Evolutionary conservation across 2,797 vertebrate genomes (phyloP).

Genomic region (Phoxinus dragarum): DNA sequence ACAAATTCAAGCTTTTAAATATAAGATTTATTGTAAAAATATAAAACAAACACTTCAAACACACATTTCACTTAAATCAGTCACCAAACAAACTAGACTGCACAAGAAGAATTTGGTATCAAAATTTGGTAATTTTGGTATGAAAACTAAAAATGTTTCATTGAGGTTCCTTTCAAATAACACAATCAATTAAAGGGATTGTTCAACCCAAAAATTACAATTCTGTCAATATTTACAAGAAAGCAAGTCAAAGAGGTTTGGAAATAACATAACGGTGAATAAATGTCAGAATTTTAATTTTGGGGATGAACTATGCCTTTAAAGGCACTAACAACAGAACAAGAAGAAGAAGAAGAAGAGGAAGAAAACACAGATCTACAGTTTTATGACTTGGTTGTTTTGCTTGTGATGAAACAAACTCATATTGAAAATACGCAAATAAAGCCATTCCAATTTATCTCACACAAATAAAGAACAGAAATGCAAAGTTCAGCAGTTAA

Average conservation of each 20-base stretch:
- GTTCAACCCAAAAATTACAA: not conserved
- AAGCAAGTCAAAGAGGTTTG: not conserved
- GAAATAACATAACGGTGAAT: not conserved
- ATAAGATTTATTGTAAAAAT: conserved; percentile 47
- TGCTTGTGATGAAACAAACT: not conserved
- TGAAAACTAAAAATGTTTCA: conserved; percentile 4
- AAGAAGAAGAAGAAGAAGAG: not conserved
- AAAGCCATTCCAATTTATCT: not conserved
- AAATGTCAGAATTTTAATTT: not conserved
- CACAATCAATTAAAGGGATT: not conserved
- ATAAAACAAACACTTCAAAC: conserved; percentile 10
- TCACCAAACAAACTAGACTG: not conserved
- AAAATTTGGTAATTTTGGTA: conserved; percentile 23
- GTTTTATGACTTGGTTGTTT: not conserved
- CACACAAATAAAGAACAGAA: not conserved
- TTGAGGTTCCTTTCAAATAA: not conserved
- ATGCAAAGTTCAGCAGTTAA: conserved; percentile 5
- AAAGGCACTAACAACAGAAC: not conserved
- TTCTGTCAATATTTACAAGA: not conserved
- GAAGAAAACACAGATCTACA: not conserved
- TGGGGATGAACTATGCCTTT: not conserved
- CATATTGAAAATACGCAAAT: not conserved
- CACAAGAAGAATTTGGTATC: conserved; percentile 48
- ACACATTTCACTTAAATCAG: not conserved
- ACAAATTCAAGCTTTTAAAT: conserved; percentile 16